phyloP scores from a whole-genome alignment of 2,888 invertebrate genomes.

The Cacoxenus indagator region DNA sequence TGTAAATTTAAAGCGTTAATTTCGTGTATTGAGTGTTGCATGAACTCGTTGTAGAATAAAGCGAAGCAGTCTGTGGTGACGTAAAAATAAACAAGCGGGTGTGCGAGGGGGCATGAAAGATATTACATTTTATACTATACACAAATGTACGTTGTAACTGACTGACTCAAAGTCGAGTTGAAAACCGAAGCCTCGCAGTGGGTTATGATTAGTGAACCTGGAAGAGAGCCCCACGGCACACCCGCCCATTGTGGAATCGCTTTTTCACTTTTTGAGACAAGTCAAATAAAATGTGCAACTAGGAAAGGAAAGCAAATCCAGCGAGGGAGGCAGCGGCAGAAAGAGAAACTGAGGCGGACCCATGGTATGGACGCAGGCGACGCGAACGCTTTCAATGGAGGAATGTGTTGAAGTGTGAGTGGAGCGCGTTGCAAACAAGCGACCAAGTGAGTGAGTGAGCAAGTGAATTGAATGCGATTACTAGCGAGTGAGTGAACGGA shows the following conservation, averaged over 20 bases:
- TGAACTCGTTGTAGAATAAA: background rate
- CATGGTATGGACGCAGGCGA: conserved; percentile 15
- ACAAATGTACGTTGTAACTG: background rate
- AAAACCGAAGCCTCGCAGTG: background rate
- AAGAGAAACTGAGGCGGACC: background rate
- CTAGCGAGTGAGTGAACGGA: background rate
- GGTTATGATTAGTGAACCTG: background rate
- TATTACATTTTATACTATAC: background rate
- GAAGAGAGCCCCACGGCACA: background rate
- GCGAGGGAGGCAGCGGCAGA: background rate
- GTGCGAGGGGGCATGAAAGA: background rate
- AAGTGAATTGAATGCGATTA: no score
- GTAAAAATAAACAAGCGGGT: background rate
- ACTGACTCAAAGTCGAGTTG: background rate
- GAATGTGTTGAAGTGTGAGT: no score
- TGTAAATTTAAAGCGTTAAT: conserved; percentile 15
- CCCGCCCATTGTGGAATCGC: background rate
- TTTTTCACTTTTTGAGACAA: background rate
- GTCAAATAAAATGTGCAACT: background rate
- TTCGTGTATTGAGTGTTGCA: conserved; percentile 14
- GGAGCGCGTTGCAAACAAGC: background rate
- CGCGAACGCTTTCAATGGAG: background rate
- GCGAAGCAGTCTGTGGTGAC: no score
- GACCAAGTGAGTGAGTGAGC: background rate
- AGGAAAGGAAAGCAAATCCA: background rate